Percentiles rank a stretch among this genome's conserved stretches.
These are phyloP conservation scores for Danio tinwini DNA, from an alignment of 2,797 vertebrate genomes.

Conservation along the genomic window DNA sequence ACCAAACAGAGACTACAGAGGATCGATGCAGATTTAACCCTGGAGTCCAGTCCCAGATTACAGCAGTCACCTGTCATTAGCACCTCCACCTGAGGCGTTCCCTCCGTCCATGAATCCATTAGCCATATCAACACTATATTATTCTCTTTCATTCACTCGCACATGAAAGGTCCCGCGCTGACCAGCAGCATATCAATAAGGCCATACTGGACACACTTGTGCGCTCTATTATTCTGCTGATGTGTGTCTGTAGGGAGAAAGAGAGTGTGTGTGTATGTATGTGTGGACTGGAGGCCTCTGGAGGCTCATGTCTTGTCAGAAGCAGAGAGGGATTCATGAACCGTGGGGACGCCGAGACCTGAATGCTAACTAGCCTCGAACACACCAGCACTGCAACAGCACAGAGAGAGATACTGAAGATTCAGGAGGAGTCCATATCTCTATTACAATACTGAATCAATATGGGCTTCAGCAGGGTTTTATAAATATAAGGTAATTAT, in stretches of 20 bases:
- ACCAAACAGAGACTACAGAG: constrained; percentile 5
- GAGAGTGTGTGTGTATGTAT: no score
- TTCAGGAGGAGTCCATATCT: neutral
- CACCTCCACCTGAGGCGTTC: constrained; percentile 9
- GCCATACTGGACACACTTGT: constrained; percentile 17
- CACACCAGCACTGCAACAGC: neutral
- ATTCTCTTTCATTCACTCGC: constrained; percentile 68
- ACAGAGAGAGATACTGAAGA: neutral
- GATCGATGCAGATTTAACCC: constrained; percentile 23
- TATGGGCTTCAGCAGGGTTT: neutral
- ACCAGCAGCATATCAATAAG: constrained; percentile 53
- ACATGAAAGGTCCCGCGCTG: constrained; percentile 47
- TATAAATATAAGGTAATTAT: neutral
- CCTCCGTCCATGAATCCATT: constrained; percentile 69
- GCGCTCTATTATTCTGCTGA: constrained; percentile 41
- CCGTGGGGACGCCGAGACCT: constrained; percentile 31
- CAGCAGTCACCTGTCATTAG: constrained; percentile 46
- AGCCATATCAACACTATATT: constrained; percentile 67
- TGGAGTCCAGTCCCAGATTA: constrained; percentile 22
- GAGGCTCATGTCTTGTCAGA: constrained; percentile 43
- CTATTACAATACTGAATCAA: constrained; percentile 2
- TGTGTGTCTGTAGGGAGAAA: constrained; percentile 29
- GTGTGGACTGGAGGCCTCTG: constrained; percentile 25
- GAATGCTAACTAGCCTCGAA: constrained; percentile 44
- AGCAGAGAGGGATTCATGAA: constrained; percentile 21